Evolutionary conservation across 1,140 invertebrate genomes (phyloP), one percentile per base, ranked within the genome.

Genomic region (Muscidifurax raptorellus): DNA sequence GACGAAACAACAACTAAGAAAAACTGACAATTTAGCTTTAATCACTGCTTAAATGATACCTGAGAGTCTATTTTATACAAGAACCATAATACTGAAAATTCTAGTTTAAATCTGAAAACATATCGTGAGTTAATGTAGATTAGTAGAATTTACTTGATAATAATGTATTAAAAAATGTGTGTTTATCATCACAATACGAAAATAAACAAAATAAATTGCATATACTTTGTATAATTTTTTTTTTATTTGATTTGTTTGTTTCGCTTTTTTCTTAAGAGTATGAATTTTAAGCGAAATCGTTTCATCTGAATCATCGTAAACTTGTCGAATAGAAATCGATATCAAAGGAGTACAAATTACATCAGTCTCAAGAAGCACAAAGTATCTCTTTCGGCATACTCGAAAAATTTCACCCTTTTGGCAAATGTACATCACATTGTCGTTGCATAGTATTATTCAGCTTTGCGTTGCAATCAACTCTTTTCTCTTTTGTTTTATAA

Each of bases 301-400:
- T 79, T 72, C 22, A 79, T 84, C 15, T 64, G 28, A 18, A 74
- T 84, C 7, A 10, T 82, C 3, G 7, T 72, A 77, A 71, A 79
- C 9, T 75, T 67, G 13, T 75, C 71, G 75, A 77, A 79, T 83
- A 86, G 69, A 80, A 83, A 86, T 86, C 18, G 67, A 67, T 83
- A 86, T 83, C 67, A 83, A 86, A 85, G 80, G 59, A 90, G 88
- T 88, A 89, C 86, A 90, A 88, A 89, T 89, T 90, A 87, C 88
- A 88, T 92, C 90, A 93, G 91, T 92, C 91, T 93, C 90, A 91
- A 89, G 85, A 88, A 90, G 87, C 86, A 88, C 86, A 88, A 86
- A 90, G 86, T 86, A 86, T 86, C 32, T 86, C 44, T 72, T 87
- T 87, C 82, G 72, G 83, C 87, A 84, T 85, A 86, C 71, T 71